phyloP scores from a whole-genome alignment of 2,888 invertebrate genomes.

The Polylopha cassiicola region DNA sequence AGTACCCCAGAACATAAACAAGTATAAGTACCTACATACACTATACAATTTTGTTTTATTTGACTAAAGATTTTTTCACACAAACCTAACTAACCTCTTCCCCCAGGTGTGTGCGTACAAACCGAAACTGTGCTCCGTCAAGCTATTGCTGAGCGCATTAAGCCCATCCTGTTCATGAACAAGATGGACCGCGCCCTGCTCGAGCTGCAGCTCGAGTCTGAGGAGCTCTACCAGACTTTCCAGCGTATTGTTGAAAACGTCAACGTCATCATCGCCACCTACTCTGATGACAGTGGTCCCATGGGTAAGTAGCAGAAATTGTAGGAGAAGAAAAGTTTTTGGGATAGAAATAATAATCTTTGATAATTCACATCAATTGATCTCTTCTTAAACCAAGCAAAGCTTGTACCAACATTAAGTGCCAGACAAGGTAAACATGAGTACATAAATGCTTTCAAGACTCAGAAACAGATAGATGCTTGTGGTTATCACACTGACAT shows the following conservation, averaged over 20 bases:
- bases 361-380: too few relatives aligned
- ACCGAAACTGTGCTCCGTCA: conserved; percentile 99
- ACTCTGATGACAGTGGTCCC: conserved; percentile 97
- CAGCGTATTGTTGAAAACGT: conserved; percentile 99
- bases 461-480: too few relatives aligned
- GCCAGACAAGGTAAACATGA: too few relatives aligned
- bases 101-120: conserved; percentile 98
- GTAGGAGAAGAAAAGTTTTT: too few relatives aligned
- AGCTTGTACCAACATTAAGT: too few relatives aligned
- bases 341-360: too few relatives aligned
- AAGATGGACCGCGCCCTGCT: conserved; percentile 99
- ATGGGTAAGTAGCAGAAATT: conserved; percentile 84
- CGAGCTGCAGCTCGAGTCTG: conserved; percentile 96
- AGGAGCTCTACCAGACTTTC: conserved; percentile 99
- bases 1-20: too few relatives aligned
- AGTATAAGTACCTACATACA: too few relatives aligned
- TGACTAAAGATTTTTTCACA: background rate
- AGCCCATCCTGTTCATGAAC: conserved; percentile 99
- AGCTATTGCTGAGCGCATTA: conserved; percentile 99
- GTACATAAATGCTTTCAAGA: too few relatives aligned
- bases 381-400: too few relatives aligned
- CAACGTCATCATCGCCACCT: conserved; percentile 99
- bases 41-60: background rate
- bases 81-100: conserved; percentile 1
- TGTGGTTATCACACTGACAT: too few relatives aligned